Evolutionary conservation across 35 echinoderm and acorn worm genomes (phyloP), one percentile per base, ranked within the genome.

Genomic region (Strongylocentrotus purpuratus): DNA sequence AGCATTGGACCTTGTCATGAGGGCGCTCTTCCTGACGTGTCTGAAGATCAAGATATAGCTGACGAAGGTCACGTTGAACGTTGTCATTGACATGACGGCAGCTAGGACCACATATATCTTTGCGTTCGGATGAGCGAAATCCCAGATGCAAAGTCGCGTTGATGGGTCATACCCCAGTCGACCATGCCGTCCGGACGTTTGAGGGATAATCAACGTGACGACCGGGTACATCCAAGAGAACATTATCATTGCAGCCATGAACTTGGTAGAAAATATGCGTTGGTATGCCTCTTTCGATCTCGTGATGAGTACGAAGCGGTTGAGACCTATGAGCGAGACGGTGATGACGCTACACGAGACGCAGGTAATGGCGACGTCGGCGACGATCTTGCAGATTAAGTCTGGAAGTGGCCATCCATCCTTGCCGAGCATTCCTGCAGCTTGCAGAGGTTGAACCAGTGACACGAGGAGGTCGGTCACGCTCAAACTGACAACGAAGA

Each of bases 1-100:
- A 46, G 60, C 7, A 13, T 32, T 85, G 18, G 94, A 95, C 18
- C 31, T 96, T 61, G 95, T 95, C 12, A 46, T 95, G 85, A 85
- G 96, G 25, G 93, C 92, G 86, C 97, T 96, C 5, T 88, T 47
- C 46, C 95, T 58, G 28, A 98, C 86, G 86, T 98, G 96, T 45
- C 59, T n/a, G 92, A 88, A 98, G 8, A 98, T 86, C 18, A 85
- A 35, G 28, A 94, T 14, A 45, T 98, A 98, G 94, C 96, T 92
- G 33, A 92, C 33, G 13, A 97, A 33, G 85, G 97, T 98, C 86
- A 94, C 22, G n/a, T 94, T 7, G 18, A 97, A 90, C 33, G 97
- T 94, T 9, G 95, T 31, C 22, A 96, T 59, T 33, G 95, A 94
- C 25, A 96, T 78, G 3, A 96, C 93, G 18, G 86, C 70, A 28